Percentiles rank a stretch among this genome's conserved stretches.
Evolutionary conservation across 2,113 vertebrate genomes (phyloP).

Genomic region (Passer domesticus): DNA sequence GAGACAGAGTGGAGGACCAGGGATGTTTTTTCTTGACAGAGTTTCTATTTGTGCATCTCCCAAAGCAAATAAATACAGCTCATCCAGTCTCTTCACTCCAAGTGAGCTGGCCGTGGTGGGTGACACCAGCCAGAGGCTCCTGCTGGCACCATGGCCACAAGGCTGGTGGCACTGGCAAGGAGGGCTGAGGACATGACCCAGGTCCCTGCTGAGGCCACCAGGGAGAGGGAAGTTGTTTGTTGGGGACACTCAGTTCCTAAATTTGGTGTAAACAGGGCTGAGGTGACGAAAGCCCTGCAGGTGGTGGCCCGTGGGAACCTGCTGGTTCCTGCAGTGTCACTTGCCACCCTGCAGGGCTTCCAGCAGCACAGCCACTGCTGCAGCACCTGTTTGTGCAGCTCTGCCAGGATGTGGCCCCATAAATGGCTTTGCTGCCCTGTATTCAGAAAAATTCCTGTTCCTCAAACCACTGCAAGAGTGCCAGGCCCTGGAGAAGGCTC

Average conservation of each 20-base stretch:
- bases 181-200: neutral
- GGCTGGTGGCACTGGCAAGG: neutral
- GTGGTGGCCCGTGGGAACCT: neutral
- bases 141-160: neutral
- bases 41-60: neutral
- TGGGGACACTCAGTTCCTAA: neutral
- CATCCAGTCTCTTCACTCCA: neutral
- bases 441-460: neutral
- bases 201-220: neutral
- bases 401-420: too few species aligned
- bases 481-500: too few species aligned
- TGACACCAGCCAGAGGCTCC: neutral
- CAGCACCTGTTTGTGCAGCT: too few species aligned
- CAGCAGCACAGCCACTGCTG: too few species aligned
- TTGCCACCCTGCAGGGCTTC: neutral
- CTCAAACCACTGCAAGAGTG: neutral
- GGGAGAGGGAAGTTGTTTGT: neutral
- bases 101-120: neutral
- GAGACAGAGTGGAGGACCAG: neutral
- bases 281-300: neutral
- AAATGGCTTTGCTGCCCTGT: neutral
- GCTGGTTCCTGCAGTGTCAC: neutral
- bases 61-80: neutral
- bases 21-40: neutral
- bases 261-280: accelerated